Evolutionary conservation across 2,113 vertebrate species (phyloP), one percentile per base, ranked within the genome.

Genomic region (Gopherus flavomarginatus): DNA sequence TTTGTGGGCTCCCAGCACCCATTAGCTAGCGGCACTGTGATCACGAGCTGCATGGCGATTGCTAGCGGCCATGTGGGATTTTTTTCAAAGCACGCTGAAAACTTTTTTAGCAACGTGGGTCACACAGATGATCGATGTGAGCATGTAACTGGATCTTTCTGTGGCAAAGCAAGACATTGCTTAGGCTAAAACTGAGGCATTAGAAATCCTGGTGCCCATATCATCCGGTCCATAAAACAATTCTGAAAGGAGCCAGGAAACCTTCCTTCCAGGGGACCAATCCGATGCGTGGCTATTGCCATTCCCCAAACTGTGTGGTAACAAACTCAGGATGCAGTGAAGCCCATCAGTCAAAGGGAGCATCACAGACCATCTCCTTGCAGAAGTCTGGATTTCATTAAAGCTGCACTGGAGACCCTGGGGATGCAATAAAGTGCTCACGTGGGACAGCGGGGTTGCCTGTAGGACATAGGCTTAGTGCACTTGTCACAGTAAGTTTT

Each of bases 401-500:
- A 4, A 72, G 57, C 87, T 82, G 77, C 31, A 29, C 42, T 79
- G 69, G 7, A 50, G 90, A 11, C 10, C 47, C 69, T 79, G 75
- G 49, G 83, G 88, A 19, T 50, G n/a, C 8, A 59, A 86, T 90
- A 42, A 44, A 8, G 35, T 13, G 49, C n/a, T 85, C 16, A 27
- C 5, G 0, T 0, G 87, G 31, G 53, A 59, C 0, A 0, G 35
- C 11, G 57, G 57, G 22, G 56, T 56, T 54, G 56, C 35, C 81
- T 80, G 69, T 54, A 87, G 65, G 78, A 59, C 85, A 84, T 2
- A 0, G 69, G 57, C 35, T 54, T 83, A 47, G 42, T 47, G 42
- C 75, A 47, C 42, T 78, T 1, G 10, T 79, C 50, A 29, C 17
- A 0, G 0, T 52, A 42, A 22, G 79, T 0, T 1, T 31, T 29